Base-by-base conservation (phyloP, 2,888 invertebrate genomes). In the Rhamnusium bicolor region DNA sequence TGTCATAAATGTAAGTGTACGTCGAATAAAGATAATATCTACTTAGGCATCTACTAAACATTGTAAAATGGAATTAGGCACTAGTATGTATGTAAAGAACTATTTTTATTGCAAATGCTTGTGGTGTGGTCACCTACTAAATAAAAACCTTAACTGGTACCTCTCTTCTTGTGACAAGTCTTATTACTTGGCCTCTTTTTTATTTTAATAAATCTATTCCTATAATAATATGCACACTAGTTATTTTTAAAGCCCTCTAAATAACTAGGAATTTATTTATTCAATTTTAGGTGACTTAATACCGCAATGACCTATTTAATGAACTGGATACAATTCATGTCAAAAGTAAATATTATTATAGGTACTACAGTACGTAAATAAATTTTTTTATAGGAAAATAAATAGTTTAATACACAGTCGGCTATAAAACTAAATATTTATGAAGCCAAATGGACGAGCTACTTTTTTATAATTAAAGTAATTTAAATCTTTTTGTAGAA, bases 401-500 rank as follows among this genome's bases (percentile, higher is more conserved):
- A 19, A 19, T 51, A 51, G 18, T 10, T 51, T 18, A 47, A 16
- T 47, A 47, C 53, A 53, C 12, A n/a, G 53, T 40, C 24, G 6
- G 54, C 7, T 27, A n/a, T 24, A 7, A 6, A 54, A 19, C 54
- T 54, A 54, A 54, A 54, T 54, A 54, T 54, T 54, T 54, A 54
- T 54, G 54, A 54, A 40, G 10, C 40, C 5, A n/a, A 40, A 40
- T 40, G 54, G 24, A 54, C 24, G 54, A 54, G 54, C 21, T 19
- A n/a, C 54, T 54, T 54, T 27, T 54, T 54, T 21, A 51, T 54
- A 54, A 54, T 54, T 54, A 54, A 54, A 24, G 24, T 24, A 54
- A 54, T 54, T 54, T 49, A 70, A 72, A 75, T 69, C 75, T 75
- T 75, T 72, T 72, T 75, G 72, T 75, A 63, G 63, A 77, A 68